Base-by-base conservation (phyloP, 2,113 vertebrate species). In the Lepisosteus oculatus region DNA sequence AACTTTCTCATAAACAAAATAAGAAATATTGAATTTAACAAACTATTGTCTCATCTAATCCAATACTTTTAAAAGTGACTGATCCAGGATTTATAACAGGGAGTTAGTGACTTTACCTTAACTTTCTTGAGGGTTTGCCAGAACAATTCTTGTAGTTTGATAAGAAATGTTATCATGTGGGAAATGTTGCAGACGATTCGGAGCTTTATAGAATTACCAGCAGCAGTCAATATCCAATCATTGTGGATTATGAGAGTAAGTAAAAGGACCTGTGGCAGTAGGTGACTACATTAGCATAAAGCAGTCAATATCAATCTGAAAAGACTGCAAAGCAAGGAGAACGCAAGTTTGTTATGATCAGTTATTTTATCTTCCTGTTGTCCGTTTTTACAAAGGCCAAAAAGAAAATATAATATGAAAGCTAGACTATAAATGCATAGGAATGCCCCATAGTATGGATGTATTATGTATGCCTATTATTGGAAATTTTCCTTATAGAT, bases 161-260 rank as follows among this genome's bases (percentile, higher is more conserved):
- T 65, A 65, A 65, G 62, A 13, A 43, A 65, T 43, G 17, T 43
- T 29, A 43, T 15, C 62, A 8, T 65, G 41, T 12, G 11, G 3
- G 14, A 14, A 65, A 43, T 15, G 42, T 65, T 65, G 62, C 8
- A 43, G 62, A 15, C 41, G 62, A 65, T 65, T 43, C 41, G 43
- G 42, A 2, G 62, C 41, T 13, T 65, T 65, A 43, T 43, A 15
- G 62, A 43, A 29, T 29, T 29, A 43, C 62, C 42, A 65, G 41
- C 42, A 11, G 8, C 42, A 65, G 62, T 65, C 62, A 65, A 65
- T 65, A 65, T 65, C 62, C 44, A 65, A 65, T 65, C 62, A 65
- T 43, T 13, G 62, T 13, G 44, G 62, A 43, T 43, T 65, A 43
- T 11, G 62, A 65, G 62, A 43, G 44, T 14, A 15, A 65, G 44